These are phyloP conservation scores for Anableps anableps DNA, from an alignment of 2,797 vertebrate genomes.

Conservation along the genomic window DNA sequence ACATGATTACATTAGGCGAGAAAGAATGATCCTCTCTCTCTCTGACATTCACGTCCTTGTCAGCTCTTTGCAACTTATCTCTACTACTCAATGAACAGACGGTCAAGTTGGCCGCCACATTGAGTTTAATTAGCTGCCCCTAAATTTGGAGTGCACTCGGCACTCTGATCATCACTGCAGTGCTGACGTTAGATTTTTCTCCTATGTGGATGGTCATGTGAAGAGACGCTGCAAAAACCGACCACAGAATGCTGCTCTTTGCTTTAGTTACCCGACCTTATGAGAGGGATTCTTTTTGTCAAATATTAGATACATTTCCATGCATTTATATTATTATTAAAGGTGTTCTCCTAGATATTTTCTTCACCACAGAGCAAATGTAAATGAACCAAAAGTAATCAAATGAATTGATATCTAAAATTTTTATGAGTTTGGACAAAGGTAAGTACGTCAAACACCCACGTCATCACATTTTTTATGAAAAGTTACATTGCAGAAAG, in stretches of 20 bases:
- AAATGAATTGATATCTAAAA: too few relatives aligned
- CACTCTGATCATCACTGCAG: slow-evolving; percentile 7
- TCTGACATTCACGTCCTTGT: slow-evolving; percentile 8
- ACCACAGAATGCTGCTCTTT: not conserved
- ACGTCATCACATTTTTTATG: too few relatives aligned
- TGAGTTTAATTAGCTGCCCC: slow-evolving; percentile 22
- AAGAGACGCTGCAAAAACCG: not conserved
- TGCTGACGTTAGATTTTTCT: slow-evolving; percentile 6
- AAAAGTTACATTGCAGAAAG: too few relatives aligned
- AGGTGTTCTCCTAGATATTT: not conserved
- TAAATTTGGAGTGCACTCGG: slow-evolving; percentile 19
- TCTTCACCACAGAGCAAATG: not conserved
- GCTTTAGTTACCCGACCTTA: not conserved
- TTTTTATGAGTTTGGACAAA: too few relatives aligned
- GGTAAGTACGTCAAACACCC: too few relatives aligned
- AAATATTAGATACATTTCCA: not conserved
- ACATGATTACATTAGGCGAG: not conserved
- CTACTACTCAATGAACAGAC: slow-evolving; percentile 17
- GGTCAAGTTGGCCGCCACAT: slow-evolving; percentile 23
- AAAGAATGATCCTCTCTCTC: slow-evolving; percentile 8
- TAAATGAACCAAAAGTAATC: not conserved
- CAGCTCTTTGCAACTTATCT: slow-evolving; percentile 22
- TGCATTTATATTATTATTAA: not conserved
- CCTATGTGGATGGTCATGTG: not conserved
- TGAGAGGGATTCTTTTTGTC: not conserved